Percentiles rank a stretch among this genome's conserved stretches.
Conservation (phyloP, 2,888 invertebrate genomes). For the Tipula vernalis region DNA sequence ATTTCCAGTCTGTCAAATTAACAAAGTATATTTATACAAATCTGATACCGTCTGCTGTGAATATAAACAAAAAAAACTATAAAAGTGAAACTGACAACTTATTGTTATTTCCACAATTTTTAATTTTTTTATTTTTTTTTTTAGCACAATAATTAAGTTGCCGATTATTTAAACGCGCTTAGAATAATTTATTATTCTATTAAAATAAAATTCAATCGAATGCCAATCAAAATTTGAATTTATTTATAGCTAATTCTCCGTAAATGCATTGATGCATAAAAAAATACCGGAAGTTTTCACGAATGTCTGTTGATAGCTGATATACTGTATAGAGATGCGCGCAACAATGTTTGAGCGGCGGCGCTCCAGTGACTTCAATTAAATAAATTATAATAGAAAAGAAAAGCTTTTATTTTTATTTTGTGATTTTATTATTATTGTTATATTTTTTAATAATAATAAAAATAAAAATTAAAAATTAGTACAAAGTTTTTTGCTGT, state of each 20-base stretch:
- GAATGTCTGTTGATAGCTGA: not conserved
- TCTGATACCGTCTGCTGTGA: not conserved
- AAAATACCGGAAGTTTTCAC: not conserved
- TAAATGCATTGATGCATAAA: not conserved
- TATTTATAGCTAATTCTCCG: not conserved
- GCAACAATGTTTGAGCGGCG: not conserved
- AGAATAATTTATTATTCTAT: not conserved
- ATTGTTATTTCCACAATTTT: not conserved
- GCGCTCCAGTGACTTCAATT: not conserved
- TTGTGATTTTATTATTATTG: not conserved
- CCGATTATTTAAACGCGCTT: not conserved
- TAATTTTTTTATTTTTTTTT: not conserved
- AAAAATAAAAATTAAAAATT: not conserved
- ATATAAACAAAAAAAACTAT: not conserved
- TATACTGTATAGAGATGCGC: no score
- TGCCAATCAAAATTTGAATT: not conserved
- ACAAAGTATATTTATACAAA: not conserved
- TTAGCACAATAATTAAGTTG: not conserved
- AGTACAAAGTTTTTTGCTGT: not conserved
- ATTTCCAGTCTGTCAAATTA: not conserved
- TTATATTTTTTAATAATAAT: not conserved
- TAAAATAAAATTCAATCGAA: not conserved
- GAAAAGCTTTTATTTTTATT: not conserved
- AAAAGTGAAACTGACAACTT: not conserved
- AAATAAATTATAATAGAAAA: not conserved